These are phyloP conservation scores for Pandemis heparana DNA, from an alignment of 2,888 invertebrate genomes.

Conservation along the genomic window DNA sequence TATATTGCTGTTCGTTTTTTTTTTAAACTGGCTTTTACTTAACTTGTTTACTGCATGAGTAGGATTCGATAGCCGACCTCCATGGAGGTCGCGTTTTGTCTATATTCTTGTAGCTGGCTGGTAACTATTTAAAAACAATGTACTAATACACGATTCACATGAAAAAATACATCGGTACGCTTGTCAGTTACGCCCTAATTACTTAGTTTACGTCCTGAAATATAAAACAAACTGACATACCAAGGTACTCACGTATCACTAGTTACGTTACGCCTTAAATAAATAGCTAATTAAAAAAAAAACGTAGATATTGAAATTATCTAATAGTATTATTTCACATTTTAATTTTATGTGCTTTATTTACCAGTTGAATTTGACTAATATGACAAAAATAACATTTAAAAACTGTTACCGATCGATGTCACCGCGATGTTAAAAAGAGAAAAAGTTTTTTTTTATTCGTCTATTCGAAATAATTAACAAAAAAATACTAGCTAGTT, in stretches of 20 bases:
- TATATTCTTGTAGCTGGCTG: constrained; percentile 18
- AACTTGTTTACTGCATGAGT: constrained; percentile 15
- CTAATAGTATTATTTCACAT: no score
- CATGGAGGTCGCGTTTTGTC: constrained; percentile 43
- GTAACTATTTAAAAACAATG: constrained; percentile 26
- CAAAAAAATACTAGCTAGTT: no score
- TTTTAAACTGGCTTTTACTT: background rate
- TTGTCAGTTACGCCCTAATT: background rate
- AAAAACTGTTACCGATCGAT: no score
- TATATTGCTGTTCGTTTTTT: background rate
- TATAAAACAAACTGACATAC: background rate
- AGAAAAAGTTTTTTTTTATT: no score
- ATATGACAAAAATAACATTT: no score
- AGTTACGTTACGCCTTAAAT: background rate
- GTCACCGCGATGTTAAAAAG: no score
- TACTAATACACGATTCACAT: background rate
- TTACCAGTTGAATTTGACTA: no score
- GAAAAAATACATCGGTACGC: background rate
- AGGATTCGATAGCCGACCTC: constrained; percentile 45
- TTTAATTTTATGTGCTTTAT: no score
- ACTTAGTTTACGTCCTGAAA: background rate
- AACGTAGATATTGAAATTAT: no score
- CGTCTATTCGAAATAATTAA: no score
- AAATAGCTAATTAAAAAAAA: background rate
- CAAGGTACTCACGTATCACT: no score